A percentile compares a stretch with the other conserved stretches of the same genome.
Conservation (phyloP, 1,140 invertebrate genomes). For the Maniola jurtina region DNA sequence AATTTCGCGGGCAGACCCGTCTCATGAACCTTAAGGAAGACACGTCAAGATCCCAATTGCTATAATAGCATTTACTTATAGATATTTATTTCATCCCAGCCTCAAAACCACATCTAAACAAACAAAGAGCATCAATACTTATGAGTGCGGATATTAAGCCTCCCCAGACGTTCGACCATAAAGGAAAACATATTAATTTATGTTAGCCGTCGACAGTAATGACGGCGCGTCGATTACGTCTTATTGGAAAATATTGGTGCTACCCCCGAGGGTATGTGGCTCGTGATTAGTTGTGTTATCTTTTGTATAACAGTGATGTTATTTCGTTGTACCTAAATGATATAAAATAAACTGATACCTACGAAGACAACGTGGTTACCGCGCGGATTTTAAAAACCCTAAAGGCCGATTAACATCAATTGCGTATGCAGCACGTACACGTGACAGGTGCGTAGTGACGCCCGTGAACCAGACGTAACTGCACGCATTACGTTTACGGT, state of each 20-base stretch:
- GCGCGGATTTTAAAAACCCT: too few species aligned
- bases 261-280: conserved; percentile 22
- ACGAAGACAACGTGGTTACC: too few species aligned
- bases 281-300: conserved; percentile 28
- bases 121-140: conserved; percentile 34
- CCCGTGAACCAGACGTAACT: too few species aligned
- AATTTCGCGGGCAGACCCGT: too few species aligned
- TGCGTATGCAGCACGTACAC: too few species aligned
- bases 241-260: conserved; percentile 60
- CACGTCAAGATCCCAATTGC: too few species aligned
- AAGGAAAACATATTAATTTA: conserved; percentile 54
- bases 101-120: conserved; percentile 14
- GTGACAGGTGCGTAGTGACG: too few species aligned
- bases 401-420: too few species aligned
- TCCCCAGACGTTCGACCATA: conserved; percentile 37
- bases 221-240: conserved; percentile 50
- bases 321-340: conserved; percentile 1
- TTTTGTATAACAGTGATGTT: background rate
- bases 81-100: conserved; percentile 10
- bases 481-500: too few species aligned
- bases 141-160: conserved; percentile 28
- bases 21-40: too few species aligned
- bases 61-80: too few species aligned
- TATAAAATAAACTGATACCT: background rate
- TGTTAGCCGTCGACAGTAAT: conserved; percentile 58